Evolutionary conservation across 2,888 invertebrate species (phyloP).

Genomic region (Tipula unca): DNA sequence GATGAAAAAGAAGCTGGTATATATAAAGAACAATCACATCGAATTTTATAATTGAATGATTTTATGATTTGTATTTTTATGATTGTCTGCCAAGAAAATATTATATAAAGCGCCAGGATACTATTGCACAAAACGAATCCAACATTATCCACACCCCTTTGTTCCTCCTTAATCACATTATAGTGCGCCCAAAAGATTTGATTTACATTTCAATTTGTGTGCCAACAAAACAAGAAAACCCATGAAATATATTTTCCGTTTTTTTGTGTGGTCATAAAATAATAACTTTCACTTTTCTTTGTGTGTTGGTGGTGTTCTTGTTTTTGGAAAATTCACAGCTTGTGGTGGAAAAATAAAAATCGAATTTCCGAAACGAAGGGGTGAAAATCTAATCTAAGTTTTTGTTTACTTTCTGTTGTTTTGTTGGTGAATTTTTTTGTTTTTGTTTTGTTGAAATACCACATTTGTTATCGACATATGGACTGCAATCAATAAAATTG

Average conservation of each 20-base stretch:
- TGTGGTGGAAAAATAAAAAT: not conserved
- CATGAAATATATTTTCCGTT: not conserved
- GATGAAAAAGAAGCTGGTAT: not conserved
- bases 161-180: not conserved
- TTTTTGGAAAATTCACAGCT: not conserved
- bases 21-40: not conserved
- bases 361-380: not conserved
- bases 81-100: conserved; percentile 14
- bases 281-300: not conserved
- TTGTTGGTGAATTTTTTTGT: not conserved
- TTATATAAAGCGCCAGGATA: not conserved
- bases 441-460: not conserved
- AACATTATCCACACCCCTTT: not conserved
- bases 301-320: not conserved
- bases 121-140: not conserved
- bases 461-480: not conserved
- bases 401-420: not conserved
- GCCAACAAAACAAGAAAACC: not conserved
- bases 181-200: not conserved
- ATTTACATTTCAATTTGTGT: not conserved
- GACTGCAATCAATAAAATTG: not conserved
- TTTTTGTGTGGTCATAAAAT: not conserved
- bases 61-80: conserved; percentile 8
- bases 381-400: not conserved
- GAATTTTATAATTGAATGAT: not conserved